Percentiles rank a stretch among this genome's conserved stretches.
Conservation (phyloP, 1,140 invertebrate species). For the Orchestia grillus region DNA sequence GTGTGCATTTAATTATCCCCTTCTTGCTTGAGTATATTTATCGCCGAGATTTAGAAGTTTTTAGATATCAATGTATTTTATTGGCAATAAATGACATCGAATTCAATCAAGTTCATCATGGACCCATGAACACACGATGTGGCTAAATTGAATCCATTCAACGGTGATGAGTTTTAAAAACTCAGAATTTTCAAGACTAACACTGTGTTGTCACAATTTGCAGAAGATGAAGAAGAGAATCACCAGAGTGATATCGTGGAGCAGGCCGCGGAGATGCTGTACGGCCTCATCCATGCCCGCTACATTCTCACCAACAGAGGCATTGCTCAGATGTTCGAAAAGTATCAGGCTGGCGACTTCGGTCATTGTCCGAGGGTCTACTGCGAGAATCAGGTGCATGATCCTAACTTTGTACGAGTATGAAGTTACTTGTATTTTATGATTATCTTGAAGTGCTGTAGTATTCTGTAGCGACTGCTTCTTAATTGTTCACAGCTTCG, state of each 20-base stretch:
- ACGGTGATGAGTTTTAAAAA: neutral
- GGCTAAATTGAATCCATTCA: too few relatives aligned
- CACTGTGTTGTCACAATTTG: neutral
- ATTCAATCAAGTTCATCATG: too few relatives aligned
- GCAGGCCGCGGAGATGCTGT: slow-evolving; percentile 99
- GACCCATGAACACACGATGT: too few relatives aligned
- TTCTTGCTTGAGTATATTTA: neutral
- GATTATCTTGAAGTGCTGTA: neutral
- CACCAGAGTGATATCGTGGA: slow-evolving; percentile 99
- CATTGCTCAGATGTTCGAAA: slow-evolving; percentile 99
- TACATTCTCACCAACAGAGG: slow-evolving; percentile 99
- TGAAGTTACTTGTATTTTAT: neutral
- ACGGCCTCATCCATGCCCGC: slow-evolving; percentile 98
- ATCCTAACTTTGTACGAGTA: neutral
- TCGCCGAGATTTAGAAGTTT: neutral
- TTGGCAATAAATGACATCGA: too few relatives aligned
- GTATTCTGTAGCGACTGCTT: neutral
- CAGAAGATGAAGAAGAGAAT: slow-evolving; percentile 90
- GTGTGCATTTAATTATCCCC: too few relatives aligned
- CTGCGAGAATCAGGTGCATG: slow-evolving; percentile 68
- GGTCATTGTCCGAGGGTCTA: slow-evolving; percentile 89
- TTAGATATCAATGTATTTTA: too few relatives aligned
- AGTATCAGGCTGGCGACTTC: slow-evolving; percentile 99
- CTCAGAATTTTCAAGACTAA: neutral
- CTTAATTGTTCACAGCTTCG: neutral